Conservation (phyloP, 2,888 invertebrate species). For the Halictus quadricinctus region DNA sequence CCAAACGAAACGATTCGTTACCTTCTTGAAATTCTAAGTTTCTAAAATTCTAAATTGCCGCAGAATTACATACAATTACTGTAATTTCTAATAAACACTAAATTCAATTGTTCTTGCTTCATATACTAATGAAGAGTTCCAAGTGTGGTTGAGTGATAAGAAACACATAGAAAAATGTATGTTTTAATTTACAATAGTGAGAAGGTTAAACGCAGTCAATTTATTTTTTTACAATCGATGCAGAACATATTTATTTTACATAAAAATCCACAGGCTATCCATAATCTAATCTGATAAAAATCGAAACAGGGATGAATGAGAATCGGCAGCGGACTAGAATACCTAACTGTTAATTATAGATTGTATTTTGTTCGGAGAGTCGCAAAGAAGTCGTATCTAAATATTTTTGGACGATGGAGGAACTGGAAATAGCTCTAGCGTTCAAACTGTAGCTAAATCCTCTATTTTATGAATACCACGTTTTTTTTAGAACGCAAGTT, state of each 20-base stretch:
- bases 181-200: too few relatives aligned
- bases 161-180: too few relatives aligned
- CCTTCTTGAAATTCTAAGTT: not conserved
- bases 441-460: conserved; percentile 14
- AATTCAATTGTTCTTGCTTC: too few relatives aligned
- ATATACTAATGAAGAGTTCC: too few relatives aligned
- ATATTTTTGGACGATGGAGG: conserved; percentile 1
- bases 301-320: not conserved
- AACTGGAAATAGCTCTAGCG: conserved; percentile 33
- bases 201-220: too few relatives aligned
- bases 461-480: conserved; percentile 19
- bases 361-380: not conserved
- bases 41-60: too few relatives aligned
- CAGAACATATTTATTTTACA: not conserved
- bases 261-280: not conserved
- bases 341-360: not conserved
- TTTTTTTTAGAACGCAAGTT: conserved; percentile 14
- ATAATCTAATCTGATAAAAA: not conserved
- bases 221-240: not conserved
- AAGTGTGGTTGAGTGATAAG: too few relatives aligned
- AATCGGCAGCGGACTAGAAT: not conserved
- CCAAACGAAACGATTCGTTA: not conserved
- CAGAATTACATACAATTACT: too few relatives aligned
- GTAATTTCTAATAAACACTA: too few relatives aligned
- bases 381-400: not conserved